Base-by-base conservation (phyloP, 1,140 invertebrate genomes). In the Mya arenaria region DNA sequence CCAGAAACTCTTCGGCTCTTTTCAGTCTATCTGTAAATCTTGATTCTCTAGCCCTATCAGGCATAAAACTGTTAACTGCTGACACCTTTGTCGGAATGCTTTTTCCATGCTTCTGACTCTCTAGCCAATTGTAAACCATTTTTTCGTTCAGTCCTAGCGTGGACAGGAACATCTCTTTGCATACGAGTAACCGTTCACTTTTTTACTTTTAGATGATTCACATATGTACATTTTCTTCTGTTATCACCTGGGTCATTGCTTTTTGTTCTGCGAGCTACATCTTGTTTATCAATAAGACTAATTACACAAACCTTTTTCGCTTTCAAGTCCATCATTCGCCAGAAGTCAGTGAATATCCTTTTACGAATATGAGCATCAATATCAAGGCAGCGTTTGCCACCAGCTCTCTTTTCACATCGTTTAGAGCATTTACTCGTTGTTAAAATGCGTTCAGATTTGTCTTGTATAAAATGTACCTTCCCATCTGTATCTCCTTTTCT, bases 121-220 rank as follows among this genome's bases (percentile, higher is more conserved):
- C 25, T 10, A 71, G 1, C 68, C 68, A 71, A 1, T 32, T 44
- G 52, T 71, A 71, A 19, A 52, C 10, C 68, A 71, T 44, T 4
- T 71, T 37, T 71, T 71, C 44, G 6, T 25, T 10, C 25, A 52
- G n/a, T 25, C 28, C 68, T 39, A 71, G 68, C 13, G 68, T 71
- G 13, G 28, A 25, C 17, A 71, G 25, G 52, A 71, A 71, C 68
- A 71, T 52, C 5, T 4, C 15, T 28, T 48, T 71, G 28, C 68
- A 71, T 4, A 52, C 68, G 36, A 5, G 68, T 41, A 71, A 4
- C 15, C 30, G 5, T 30, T 3, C 41, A 4, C 25, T 44, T 13
- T 13, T 23, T 30, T n/a, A 17, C 28, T 71, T 48, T 52, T 41
- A 28, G 41, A 30, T 23, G 41, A n/a, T 71, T 41, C 41, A 15